These are phyloP conservation scores for Haliclystus octoradiatus DNA, from an alignment of 30 jellyfish, hydroid and myxozoan species.

Conservation along the genomic window DNA sequence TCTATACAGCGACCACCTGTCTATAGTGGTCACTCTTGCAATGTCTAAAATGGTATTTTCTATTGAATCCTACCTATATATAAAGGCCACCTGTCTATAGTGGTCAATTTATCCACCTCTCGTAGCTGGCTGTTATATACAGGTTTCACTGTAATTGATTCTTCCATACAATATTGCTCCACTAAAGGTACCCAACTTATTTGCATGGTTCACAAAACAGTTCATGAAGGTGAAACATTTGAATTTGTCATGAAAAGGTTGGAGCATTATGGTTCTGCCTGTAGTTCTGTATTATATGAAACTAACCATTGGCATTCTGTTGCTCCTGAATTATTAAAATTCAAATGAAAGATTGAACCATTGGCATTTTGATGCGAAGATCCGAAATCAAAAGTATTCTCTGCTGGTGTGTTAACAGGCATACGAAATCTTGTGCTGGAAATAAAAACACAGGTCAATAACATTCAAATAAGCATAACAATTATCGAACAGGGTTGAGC, in stretches of 20 bases:
- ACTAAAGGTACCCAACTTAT: not conserved
- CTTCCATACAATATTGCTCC: not conserved
- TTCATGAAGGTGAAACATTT: not conserved
- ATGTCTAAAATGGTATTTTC: no score
- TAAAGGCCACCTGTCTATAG: no score
- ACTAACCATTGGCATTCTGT: constrained; percentile 50
- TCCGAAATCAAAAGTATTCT: constrained; percentile 55
- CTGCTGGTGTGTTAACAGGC: constrained; percentile 89
- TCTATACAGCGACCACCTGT: no score
- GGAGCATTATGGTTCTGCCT: no score
- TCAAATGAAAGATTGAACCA: constrained; percentile 15
- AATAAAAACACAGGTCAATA: not conserved
- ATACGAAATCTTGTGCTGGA: constrained; percentile 71
- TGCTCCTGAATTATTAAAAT: constrained; percentile 54
- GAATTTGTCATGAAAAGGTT: no score
- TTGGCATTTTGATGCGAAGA: constrained; percentile 64
- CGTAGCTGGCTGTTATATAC: no score
- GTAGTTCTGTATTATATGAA: not conserved
- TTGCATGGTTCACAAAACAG: not conserved
- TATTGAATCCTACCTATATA: no score
- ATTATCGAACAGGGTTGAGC: not conserved
- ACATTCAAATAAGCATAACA: not conserved
- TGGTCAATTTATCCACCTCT: no score
- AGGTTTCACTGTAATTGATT: no score
- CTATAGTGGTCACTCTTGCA: no score